Evolutionary conservation across 2,797 vertebrate species (phyloP), one percentile per base, ranked within the genome.

Genomic region (Mionectes olivaceus): DNA sequence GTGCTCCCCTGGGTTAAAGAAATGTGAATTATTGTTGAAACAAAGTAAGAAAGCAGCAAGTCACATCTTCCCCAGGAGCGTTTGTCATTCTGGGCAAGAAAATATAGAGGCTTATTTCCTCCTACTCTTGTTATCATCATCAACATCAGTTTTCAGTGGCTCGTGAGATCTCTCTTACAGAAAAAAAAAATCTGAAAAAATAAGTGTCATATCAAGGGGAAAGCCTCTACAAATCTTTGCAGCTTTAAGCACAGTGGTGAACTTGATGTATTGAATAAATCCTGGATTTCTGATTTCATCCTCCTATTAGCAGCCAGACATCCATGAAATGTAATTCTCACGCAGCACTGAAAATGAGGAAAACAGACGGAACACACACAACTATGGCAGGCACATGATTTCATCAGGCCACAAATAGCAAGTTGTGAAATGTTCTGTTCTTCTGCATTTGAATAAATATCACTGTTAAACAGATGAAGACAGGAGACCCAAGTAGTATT

Each of bases 361-460:
- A 92, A 89, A 86, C 49, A 87, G 82, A 23, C 41, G 4, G 89
- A 85, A 69, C 52, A 41, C 44, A 37, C 52, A 78, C 8, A 17
- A 76, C 69, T 69, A 0, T 13, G 50, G 43, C 44, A 90, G 69
- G 76, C 57, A 49, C 47, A 65, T 35, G 87, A 89, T 69, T 93
- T 78, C 93, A 92, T 43, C 43, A 52, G 68, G 84, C 49, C 43
- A 14, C 32, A 93, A 94, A 96, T 65, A 94, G 79, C 41, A 73
- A 93, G 71, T 23, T 89, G 82, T 61, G 76, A 94, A 95, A 91
- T 65, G 50, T 86, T 83, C 84, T 94, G 61, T 91, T 92, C 78
- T 46, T 30, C 80, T 78, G 35, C 63, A 41, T 85, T 63, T 75
- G 61, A 86, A 92, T 69, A 92, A 92, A 78, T 73, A 93, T 56